Evolutionary conservation across 2,888 invertebrate species (phyloP), one percentile per base, ranked within the genome.

Genomic region (Glomeris marginata): DNA sequence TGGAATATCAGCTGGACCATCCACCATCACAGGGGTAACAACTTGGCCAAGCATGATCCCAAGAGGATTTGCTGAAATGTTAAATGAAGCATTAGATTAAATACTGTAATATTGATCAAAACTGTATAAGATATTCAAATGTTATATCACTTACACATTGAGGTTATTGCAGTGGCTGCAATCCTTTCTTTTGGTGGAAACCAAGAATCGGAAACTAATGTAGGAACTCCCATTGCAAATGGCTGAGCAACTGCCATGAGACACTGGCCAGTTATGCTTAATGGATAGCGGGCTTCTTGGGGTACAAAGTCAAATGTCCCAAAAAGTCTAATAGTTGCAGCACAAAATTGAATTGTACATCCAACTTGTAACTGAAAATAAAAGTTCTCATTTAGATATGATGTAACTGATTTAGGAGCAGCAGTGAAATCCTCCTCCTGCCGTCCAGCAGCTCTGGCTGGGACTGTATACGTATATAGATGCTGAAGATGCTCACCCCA

Each of bases 191-290:
- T 45, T 6, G 41, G 61, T 2, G 62, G 57, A 58, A 68, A 69
- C 69, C 68, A 68, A 22, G 63, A 51, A 15, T 63, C 66, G 2
- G 66, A 64, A 22, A 70, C 62, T 59, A 70, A 72, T 10, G 72
- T 69, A 2, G 71, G 69, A 42, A 68, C 62, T 59, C 69, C 70
- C 65, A 73, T 64, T 44, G 70, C 63, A 59, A 72, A 71, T 11
- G 72, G 70, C 54, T 73, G 72, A 33, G 70, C 69, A 54, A 66
- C 59, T 21, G 70, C 70, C 21, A 71, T 67, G 11, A 72, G 54
- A 11, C 61, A 62, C 58, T 73, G 72, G 13, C 72, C 72, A 22
- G 57, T 54, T 43, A 66, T 52, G 3, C 58, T 59, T 15, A 66
- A 52, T 5, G 58, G 55, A 54, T 63, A 63, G 6, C 60, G 57